Conservation (phyloP, 1,140 invertebrate species). For the Lamellibrachia luymesi region DNA sequence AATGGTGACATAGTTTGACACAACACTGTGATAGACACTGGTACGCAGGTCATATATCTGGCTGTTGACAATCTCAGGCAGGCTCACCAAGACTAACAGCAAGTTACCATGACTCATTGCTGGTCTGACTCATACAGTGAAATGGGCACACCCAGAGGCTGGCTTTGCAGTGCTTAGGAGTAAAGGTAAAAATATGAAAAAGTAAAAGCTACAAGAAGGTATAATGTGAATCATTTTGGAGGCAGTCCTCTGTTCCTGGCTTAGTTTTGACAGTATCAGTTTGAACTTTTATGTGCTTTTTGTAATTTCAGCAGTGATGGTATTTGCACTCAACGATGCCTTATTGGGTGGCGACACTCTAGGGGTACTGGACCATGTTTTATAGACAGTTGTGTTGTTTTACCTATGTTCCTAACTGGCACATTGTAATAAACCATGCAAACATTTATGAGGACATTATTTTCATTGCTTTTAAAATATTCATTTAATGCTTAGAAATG, state of each 20-base stretch:
- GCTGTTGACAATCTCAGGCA: neutral
- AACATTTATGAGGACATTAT: neutral
- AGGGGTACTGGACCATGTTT: neutral
- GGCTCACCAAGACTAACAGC: neutral
- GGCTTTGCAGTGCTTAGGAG: neutral
- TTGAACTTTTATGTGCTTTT: neutral
- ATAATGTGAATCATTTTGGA: neutral
- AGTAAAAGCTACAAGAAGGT: neutral
- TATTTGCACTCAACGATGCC: neutral
- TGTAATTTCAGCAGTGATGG: neutral
- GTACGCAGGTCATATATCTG: too few species aligned
- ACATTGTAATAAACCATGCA: neutral
- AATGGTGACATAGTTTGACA: conserved; percentile 1
- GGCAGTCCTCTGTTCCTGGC: neutral
- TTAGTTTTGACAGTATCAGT: neutral
- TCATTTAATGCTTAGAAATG: neutral
- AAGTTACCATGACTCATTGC: neutral
- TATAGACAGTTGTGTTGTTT: neutral
- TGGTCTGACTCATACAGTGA: neutral
- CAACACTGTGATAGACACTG: neutral
- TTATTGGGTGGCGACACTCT: neutral
- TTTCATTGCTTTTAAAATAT: neutral
- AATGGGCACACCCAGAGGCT: neutral
- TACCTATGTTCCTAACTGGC: neutral
- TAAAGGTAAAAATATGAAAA: neutral